A percentile compares a stretch with the other conserved stretches of the same genome.
These are phyloP conservation scores for Hydropotes inermis DNA, from an alignment of 2,113 vertebrate genomes.

Conservation along the genomic window DNA sequence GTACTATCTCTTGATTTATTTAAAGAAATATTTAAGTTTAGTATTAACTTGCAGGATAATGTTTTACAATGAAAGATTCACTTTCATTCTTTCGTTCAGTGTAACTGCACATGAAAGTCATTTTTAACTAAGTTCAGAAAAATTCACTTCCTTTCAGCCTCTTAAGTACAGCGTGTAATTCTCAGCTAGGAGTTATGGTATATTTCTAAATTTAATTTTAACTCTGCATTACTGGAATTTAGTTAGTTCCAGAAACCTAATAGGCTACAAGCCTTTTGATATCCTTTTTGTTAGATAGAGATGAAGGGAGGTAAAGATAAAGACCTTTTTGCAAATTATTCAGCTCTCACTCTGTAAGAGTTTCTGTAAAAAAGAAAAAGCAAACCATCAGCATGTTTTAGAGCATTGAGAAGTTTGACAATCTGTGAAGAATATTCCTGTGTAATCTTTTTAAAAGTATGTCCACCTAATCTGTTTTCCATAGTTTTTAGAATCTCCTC, in stretches of 20 bases:
- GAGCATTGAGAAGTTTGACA: not conserved
- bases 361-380: not conserved
- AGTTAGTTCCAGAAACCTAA: not conserved
- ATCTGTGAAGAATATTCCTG: not conserved
- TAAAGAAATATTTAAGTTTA: slow-evolving; percentile 30
- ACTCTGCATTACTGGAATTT: not conserved
- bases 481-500: slow-evolving; percentile 1
- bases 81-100: not conserved
- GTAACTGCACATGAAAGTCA: not conserved
- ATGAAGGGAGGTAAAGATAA: slow-evolving; percentile 22
- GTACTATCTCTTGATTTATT: not conserved
- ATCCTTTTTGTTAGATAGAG: not conserved
- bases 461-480: not conserved
- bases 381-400: not conserved
- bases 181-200: not conserved
- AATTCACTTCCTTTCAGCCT: not conserved
- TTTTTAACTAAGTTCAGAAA: not conserved
- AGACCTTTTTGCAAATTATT: slow-evolving; percentile 5
- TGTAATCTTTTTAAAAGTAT: slow-evolving; percentile 29
- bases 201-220: slow-evolving; percentile 24
- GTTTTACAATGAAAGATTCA: not conserved
- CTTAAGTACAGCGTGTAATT: not conserved
- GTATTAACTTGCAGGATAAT: not conserved
- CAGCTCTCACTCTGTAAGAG: not conserved
- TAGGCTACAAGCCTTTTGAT: not conserved